These are phyloP conservation scores for Nomada flava DNA, from an alignment of 2,888 invertebrate species.

Conservation along the genomic window DNA sequence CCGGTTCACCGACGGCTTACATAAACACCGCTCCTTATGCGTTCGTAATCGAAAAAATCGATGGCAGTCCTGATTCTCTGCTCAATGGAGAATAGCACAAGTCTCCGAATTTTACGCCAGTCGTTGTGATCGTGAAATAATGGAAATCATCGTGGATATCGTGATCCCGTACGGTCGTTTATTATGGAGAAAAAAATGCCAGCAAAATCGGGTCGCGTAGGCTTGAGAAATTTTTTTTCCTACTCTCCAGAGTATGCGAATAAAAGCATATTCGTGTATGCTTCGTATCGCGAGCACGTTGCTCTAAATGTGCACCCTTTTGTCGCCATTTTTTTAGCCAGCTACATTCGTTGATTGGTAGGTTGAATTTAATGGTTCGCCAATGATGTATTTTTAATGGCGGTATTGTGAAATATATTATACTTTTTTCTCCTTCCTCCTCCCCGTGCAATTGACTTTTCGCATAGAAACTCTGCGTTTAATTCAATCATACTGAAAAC, in stretches of 20 bases:
- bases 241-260: neutral
- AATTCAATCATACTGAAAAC: too few species aligned
- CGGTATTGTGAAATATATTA: too few species aligned
- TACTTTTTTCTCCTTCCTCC: too few species aligned
- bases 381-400: too few species aligned
- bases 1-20: constrained; percentile 21
- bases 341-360: neutral
- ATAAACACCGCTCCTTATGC: constrained; percentile 38
- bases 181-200: neutral
- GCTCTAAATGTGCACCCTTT: neutral
- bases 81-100: neutral
- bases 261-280: neutral
- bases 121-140: neutral
- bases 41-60: constrained; percentile 37
- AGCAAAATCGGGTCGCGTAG: neutral
- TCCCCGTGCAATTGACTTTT: too few species aligned
- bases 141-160: neutral
- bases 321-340: neutral
- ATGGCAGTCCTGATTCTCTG: neutral
- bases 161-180: neutral
- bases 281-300: neutral
- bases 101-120: too few species aligned
- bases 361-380: neutral
- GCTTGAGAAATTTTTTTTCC: constrained; percentile 3
- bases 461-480: too few species aligned